Evolutionary conservation across 2,113 vertebrate genomes (phyloP).

Genomic region (Brachyhypopomus occidentalis): DNA sequence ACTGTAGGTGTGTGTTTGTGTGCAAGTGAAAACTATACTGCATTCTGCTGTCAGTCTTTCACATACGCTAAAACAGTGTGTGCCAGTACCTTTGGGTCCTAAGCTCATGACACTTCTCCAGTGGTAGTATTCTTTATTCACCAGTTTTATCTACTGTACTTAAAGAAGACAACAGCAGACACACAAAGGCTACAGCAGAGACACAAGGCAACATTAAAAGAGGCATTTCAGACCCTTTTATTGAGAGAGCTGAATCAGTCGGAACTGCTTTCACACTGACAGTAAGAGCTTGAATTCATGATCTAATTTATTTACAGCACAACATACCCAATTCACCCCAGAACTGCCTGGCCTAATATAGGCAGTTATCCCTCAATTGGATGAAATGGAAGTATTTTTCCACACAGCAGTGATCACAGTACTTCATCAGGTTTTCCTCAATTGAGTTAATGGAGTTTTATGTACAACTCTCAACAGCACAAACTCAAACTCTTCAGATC

Average conservation of each 20-base stretch:
- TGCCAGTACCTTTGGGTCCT: too few relatives aligned
- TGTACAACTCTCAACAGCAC: not conserved
- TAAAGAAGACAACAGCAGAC: not conserved
- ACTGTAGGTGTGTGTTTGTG: not conserved
- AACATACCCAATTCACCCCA: not conserved
- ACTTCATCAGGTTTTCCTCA: not conserved
- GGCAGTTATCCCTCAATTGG: not conserved
- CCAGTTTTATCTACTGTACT: not conserved
- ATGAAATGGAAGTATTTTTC: not conserved
- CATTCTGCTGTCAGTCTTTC: too few relatives aligned
- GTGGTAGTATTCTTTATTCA: not conserved
- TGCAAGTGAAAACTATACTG: too few relatives aligned
- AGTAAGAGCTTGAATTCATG: not conserved
- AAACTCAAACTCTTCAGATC: too few relatives aligned
- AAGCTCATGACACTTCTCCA: not conserved
- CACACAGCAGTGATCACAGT: not conserved
- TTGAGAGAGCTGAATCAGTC: not conserved
- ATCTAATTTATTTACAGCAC: conserved; percentile 1
- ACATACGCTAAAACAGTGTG: too few relatives aligned
- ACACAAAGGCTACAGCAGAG: not conserved
- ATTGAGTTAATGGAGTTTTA: not conserved
- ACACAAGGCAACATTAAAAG: not conserved
- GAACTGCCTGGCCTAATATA: not conserved
- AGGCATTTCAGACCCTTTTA: not conserved
- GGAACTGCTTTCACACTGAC: not conserved